phyloP scores from a whole-genome alignment of 2,113 vertebrate species.

The Brevimyrus niger region DNA sequence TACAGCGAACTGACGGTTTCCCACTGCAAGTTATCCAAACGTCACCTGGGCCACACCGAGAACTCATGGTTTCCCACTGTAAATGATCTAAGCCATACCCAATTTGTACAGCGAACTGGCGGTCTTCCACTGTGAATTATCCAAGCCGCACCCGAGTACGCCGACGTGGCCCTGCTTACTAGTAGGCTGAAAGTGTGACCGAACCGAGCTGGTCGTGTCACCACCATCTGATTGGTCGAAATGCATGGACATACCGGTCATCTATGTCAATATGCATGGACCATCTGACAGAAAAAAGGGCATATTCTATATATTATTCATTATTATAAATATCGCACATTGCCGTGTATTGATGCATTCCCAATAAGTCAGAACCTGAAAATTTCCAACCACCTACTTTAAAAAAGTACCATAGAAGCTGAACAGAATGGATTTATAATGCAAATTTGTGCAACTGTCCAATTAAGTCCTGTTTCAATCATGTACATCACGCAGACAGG shows the following conservation, averaged over 20 bases:
- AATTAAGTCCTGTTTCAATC: background rate
- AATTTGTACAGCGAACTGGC: no score
- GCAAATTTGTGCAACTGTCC: no score
- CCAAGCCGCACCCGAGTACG: no score
- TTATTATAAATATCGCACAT: background rate
- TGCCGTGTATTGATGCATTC: background rate
- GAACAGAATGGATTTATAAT: background rate
- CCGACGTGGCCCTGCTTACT: background rate
- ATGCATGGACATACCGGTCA: background rate
- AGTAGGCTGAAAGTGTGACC: background rate
- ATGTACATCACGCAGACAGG: background rate
- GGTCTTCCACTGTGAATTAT: no score
- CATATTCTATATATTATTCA: background rate
- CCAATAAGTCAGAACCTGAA: background rate
- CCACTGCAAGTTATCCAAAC: no score
- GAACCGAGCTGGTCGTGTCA: background rate
- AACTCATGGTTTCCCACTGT: no score
- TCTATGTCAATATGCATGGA: background rate
- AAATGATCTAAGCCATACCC: no score
- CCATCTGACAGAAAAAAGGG: background rate
- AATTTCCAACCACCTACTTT: background rate
- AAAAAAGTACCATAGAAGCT: background rate
- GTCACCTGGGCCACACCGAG: no score
- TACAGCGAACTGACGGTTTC: no score
- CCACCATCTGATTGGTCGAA: background rate